Evolutionary conservation across 1,140 invertebrate genomes (phyloP).

Genomic region (Branchinecta lynchi): DNA sequence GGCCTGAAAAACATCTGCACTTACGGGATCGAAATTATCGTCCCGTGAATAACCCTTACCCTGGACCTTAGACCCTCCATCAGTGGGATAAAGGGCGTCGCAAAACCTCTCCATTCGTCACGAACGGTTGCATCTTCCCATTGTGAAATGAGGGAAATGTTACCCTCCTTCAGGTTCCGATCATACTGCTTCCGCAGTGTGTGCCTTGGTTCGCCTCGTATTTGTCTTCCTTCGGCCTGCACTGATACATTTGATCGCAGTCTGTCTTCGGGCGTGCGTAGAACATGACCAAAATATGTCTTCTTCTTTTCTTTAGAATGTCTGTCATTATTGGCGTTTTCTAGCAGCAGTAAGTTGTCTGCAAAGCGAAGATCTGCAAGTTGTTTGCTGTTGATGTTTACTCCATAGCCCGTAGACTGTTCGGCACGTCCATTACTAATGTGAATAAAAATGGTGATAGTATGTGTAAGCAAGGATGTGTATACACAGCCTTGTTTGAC

Average conservation of each 20-base stretch:
- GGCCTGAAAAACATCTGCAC: no score
- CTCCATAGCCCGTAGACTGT: conserved; percentile 3
- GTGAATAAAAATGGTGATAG: not conserved
- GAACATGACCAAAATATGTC: not conserved
- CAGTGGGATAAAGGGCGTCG: not conserved
- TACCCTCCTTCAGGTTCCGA: not conserved
- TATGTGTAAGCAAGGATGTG: no score
- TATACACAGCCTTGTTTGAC: conserved; percentile 6
- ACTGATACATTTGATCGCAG: not conserved
- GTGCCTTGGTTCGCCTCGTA: not conserved
- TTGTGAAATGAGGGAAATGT: not conserved
- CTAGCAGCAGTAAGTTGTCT: no score
- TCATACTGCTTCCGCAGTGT: not conserved
- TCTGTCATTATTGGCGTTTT: not conserved
- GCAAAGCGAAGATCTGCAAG: no score
- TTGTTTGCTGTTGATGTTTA: not conserved
- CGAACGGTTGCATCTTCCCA: not conserved
- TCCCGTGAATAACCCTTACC: not conserved
- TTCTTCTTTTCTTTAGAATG: not conserved
- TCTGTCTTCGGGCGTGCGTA: not conserved
- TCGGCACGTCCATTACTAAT: not conserved
- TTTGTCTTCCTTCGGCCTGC: not conserved
- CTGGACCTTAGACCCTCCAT: not conserved
- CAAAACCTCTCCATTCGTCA: not conserved
- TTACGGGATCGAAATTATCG: no score